phyloP scores from a whole-genome alignment of 2,113 vertebrate species.

The Poeciliopsis prolifica region DNA sequence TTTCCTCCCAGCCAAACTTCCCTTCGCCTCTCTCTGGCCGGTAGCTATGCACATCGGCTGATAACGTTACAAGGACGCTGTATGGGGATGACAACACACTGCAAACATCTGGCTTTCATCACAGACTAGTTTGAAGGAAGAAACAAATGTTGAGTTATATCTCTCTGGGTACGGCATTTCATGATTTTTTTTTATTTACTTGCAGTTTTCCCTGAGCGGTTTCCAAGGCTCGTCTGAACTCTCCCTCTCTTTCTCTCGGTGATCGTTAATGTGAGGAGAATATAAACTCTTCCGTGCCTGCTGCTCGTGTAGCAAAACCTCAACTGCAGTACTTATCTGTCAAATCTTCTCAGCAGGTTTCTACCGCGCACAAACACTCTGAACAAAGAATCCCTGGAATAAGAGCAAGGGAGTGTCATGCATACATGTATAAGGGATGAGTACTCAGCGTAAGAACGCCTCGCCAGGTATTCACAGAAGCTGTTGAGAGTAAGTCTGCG shows the following conservation, averaged over 20 bases:
- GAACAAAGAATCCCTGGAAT: neutral
- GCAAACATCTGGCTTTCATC: slow-evolving; percentile 72
- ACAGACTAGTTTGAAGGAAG: slow-evolving; percentile 38
- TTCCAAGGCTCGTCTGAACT: slow-evolving; percentile 43
- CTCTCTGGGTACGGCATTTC: slow-evolving; percentile 28
- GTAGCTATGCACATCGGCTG: slow-evolving; percentile 62
- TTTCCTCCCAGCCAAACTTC: slow-evolving; percentile 37
- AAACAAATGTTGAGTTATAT: slow-evolving; percentile 48
- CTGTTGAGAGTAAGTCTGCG: slow-evolving; percentile 22
- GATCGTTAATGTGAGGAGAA: slow-evolving; percentile 30
- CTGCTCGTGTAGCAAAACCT: neutral
- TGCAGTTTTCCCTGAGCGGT: slow-evolving; percentile 9
- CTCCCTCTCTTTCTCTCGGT: slow-evolving; percentile 34
- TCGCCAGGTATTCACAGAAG: slow-evolving; percentile 38
- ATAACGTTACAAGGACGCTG: slow-evolving; percentile 63
- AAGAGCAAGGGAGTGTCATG: neutral
- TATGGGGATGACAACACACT: slow-evolving; percentile 55
- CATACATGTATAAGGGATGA: too few species aligned
- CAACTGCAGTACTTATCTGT: slow-evolving; percentile 5
- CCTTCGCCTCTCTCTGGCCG: slow-evolving; percentile 42
- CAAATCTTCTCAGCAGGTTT: slow-evolving; percentile 6
- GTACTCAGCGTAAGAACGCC: too few species aligned
- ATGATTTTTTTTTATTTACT: neutral
- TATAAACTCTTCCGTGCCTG: slow-evolving; percentile 25
- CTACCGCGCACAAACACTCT: slow-evolving; percentile 26